Evolutionary conservation across 2,797 vertebrate genomes (phyloP).

Genomic region (Notolepis coatsorum): DNA sequence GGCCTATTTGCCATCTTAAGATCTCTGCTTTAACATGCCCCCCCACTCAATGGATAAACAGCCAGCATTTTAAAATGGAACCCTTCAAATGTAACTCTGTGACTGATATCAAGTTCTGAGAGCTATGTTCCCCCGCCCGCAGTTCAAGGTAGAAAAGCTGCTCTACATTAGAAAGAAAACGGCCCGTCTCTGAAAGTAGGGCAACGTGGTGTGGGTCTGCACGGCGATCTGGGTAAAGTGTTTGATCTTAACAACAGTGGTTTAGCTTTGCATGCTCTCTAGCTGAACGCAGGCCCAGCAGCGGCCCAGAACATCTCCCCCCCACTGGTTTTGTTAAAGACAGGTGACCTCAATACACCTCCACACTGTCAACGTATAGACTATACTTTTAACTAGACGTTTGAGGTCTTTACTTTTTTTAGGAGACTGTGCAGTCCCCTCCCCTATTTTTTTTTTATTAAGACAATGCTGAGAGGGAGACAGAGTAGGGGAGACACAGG

Average conservation of each 20-base stretch:
- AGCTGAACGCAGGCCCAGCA: constrained; percentile 33
- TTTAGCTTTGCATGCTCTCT: constrained; percentile 37
- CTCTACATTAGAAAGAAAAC: constrained; percentile 11
- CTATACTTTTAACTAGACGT: background rate
- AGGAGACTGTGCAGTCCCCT: too few relatives aligned
- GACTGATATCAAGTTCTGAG: too few relatives aligned
- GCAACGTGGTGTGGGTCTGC: constrained; percentile 46
- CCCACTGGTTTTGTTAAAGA: too few relatives aligned
- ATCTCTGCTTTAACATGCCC: too few relatives aligned
- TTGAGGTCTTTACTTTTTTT: too few relatives aligned
- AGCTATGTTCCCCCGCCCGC: constrained; percentile 14
- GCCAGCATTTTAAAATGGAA: too few relatives aligned
- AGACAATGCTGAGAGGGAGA: too few relatives aligned
- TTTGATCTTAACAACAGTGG: constrained; percentile 63
- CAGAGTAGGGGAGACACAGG: too few relatives aligned
- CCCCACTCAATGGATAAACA: too few relatives aligned
- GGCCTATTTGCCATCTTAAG: too few relatives aligned
- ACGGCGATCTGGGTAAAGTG: constrained; percentile 45
- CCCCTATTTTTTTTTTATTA: too few relatives aligned
- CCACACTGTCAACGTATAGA: constrained; percentile 5
- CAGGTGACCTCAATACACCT: constrained; percentile 48
- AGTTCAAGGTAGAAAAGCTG: constrained; percentile 20
- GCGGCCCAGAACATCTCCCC: constrained; percentile 44
- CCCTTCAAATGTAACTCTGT: too few relatives aligned
- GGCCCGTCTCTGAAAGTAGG: constrained; percentile 63